These are phyloP conservation scores for Heterochromis multidens DNA, from an alignment of 2,113 vertebrate species.

Conservation along the genomic window DNA sequence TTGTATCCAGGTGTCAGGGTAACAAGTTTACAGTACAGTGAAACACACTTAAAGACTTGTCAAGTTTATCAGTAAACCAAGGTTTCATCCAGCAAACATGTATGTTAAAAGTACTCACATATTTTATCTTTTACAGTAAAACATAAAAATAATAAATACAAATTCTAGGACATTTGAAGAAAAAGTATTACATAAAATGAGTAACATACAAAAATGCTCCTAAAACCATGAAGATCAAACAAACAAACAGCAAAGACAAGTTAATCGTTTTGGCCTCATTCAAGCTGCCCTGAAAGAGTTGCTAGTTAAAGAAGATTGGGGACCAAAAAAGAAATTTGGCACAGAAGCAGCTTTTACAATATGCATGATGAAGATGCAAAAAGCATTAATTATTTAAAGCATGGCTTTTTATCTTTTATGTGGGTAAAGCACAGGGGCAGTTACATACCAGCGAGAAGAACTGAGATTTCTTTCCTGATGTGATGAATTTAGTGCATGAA, in stretches of 20 bases:
- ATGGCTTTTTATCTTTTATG: slow-evolving; percentile 4
- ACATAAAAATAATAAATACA: no score
- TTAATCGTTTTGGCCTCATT: background rate
- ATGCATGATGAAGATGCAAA: slow-evolving; percentile 35
- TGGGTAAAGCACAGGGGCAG: background rate
- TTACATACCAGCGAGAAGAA: background rate
- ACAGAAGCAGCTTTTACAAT: slow-evolving; percentile 12
- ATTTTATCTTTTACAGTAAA: background rate
- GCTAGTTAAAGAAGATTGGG: background rate
- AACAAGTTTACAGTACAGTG: background rate
- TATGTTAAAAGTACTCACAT: background rate
- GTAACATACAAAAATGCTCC: background rate
- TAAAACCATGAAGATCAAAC: background rate
- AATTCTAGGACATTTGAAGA: background rate
- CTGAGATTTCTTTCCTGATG: background rate
- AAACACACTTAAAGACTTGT: background rate
- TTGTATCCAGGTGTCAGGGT: background rate
- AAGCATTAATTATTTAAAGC: slow-evolving; percentile 39
- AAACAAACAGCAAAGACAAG: background rate
- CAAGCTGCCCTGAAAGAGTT: background rate
- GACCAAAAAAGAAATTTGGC: background rate
- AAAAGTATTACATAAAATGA: background rate
- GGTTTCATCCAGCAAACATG: background rate
- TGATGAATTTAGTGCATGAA: background rate
- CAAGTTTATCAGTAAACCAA: background rate